A percentile compares a stretch with the other conserved stretches of the same genome.
Evolutionary conservation across 2,888 invertebrate genomes (phyloP).

Genomic region (Gryllus longicercus): DNA sequence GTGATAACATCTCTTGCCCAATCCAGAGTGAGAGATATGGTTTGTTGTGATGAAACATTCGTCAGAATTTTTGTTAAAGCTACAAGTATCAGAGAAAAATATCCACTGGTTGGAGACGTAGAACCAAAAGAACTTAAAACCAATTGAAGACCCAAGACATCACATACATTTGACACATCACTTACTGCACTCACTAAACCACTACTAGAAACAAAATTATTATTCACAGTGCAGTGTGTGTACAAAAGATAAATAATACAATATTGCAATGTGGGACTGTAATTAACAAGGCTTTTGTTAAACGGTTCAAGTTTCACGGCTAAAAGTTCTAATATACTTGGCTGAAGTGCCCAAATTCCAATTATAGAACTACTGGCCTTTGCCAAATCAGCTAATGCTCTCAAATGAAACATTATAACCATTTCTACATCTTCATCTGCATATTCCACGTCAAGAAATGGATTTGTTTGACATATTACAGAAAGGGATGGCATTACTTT

Average conservation of each 20-base stretch:
- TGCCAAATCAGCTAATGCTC: slow-evolving; percentile 79
- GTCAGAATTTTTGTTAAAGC: slow-evolving; percentile 55
- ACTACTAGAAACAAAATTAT: slow-evolving; percentile 84
- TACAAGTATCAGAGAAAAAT: slow-evolving; percentile 72
- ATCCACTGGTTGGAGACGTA: slow-evolving; percentile 73
- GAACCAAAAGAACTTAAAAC: slow-evolving; percentile 61
- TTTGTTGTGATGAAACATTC: slow-evolving; percentile 51
- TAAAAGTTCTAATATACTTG: slow-evolving; percentile 82
- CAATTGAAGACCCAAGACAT: slow-evolving; percentile 56
- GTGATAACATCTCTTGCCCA: slow-evolving; percentile 73
- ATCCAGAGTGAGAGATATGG: slow-evolving; percentile 59
- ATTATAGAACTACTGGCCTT: slow-evolving; percentile 91
- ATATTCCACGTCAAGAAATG: slow-evolving; percentile 47
- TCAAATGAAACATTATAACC: slow-evolving; percentile 71
- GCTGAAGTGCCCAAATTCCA: slow-evolving; percentile 91
- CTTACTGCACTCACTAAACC: slow-evolving; percentile 59
- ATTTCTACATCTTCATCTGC: slow-evolving; percentile 61
- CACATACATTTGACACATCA: slow-evolving; percentile 52
- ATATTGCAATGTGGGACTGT: slow-evolving; percentile 70
- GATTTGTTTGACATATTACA: slow-evolving; percentile 53
- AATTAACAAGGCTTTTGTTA: slow-evolving; percentile 53
- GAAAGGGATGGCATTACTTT: slow-evolving; percentile 57
- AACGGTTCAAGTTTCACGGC: slow-evolving; percentile 64
- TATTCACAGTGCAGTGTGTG: slow-evolving; percentile 83
- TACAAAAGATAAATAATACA: slow-evolving; percentile 74